A percentile compares a stretch with the other conserved stretches of the same genome.
Evolutionary conservation across 2,888 invertebrate species (phyloP).

Genomic region (Pantelozetes paolii): DNA sequence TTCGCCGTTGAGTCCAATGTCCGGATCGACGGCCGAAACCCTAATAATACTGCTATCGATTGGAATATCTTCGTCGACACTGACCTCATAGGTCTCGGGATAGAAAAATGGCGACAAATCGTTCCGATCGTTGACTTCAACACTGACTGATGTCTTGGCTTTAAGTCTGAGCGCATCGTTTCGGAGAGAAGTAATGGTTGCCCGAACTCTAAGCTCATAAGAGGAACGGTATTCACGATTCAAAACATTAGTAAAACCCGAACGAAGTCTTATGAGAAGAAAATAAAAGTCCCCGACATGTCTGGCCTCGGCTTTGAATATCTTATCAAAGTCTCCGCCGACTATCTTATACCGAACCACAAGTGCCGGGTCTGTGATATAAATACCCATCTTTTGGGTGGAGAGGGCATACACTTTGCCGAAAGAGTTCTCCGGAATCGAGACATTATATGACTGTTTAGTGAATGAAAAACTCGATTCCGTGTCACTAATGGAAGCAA

Average conservation of each 20-base stretch:
- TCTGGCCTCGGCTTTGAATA: conserved; percentile 86
- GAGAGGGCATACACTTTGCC: conserved; percentile 75
- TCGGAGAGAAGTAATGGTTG: conserved; percentile 56
- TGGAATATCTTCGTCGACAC: conserved; percentile 81
- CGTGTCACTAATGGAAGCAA: not conserved
- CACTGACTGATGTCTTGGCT: conserved; percentile 66
- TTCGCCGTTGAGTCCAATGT: conserved; percentile 90
- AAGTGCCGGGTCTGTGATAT: conserved; percentile 53
- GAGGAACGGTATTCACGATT: conserved; percentile 85
- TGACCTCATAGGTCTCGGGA: conserved; percentile 73
- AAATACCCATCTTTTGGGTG: conserved; percentile 75
- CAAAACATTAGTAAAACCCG: conserved; percentile 77
- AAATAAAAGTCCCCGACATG: conserved; percentile 90
- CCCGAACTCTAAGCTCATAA: conserved; percentile 73
- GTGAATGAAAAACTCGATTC: conserved; percentile 58
- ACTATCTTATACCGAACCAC: conserved; percentile 76
- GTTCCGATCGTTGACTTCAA: conserved; percentile 75
- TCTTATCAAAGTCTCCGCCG: conserved; percentile 78
- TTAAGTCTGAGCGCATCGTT: conserved; percentile 59
- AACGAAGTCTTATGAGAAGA: conserved; percentile 78
- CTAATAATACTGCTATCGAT: conserved; percentile 68
- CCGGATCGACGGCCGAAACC: conserved; percentile 84
- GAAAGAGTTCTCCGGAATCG: conserved; percentile 84
- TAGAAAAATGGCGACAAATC: conserved; percentile 91
- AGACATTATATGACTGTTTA: conserved; percentile 72